These are phyloP conservation scores for Rhysida immarginata DNA, from an alignment of 1,140 invertebrate species.

Conservation along the genomic window DNA sequence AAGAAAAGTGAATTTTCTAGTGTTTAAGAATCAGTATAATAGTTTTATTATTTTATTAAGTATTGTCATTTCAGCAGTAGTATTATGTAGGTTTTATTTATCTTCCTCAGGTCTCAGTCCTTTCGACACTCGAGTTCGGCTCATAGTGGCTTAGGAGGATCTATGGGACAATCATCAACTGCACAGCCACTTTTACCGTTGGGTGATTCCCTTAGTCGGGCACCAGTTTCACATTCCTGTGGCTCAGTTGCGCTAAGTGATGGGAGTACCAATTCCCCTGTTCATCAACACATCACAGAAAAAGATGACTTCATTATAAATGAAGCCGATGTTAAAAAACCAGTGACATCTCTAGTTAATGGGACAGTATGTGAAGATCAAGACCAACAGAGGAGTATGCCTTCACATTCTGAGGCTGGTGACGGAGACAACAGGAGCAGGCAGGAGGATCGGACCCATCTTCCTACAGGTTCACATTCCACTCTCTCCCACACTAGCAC, in stretches of 20 bases:
- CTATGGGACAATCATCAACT: conserved; percentile 17
- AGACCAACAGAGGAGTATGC: background rate
- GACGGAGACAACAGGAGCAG: background rate
- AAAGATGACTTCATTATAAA: no score
- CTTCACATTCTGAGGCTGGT: background rate
- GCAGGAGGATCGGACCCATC: conserved; percentile 10
- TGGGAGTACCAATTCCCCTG: background rate
- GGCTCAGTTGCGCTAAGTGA: conserved; percentile 16
- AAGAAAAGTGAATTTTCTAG: no score
- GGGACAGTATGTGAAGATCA: background rate
- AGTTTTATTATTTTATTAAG: no score
- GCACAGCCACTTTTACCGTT: conserved; percentile 24
- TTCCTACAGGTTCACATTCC: conserved; percentile 17
- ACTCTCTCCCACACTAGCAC: conserved; percentile 19
- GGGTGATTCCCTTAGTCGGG: conserved; percentile 18
- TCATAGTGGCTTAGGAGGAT: conserved; percentile 20
- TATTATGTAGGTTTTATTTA: conserved; percentile 1
- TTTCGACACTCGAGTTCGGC: conserved; percentile 19
- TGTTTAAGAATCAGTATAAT: no score
- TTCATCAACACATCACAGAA: no score
- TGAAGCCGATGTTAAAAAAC: background rate
- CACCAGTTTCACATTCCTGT: conserved; percentile 15
- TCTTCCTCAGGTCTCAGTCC: conserved; percentile 18
- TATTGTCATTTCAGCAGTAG: background rate
- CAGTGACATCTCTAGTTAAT: background rate